Evolutionary conservation across 2,797 vertebrate species (phyloP).

Genomic region (Smutsia temminckii): DNA sequence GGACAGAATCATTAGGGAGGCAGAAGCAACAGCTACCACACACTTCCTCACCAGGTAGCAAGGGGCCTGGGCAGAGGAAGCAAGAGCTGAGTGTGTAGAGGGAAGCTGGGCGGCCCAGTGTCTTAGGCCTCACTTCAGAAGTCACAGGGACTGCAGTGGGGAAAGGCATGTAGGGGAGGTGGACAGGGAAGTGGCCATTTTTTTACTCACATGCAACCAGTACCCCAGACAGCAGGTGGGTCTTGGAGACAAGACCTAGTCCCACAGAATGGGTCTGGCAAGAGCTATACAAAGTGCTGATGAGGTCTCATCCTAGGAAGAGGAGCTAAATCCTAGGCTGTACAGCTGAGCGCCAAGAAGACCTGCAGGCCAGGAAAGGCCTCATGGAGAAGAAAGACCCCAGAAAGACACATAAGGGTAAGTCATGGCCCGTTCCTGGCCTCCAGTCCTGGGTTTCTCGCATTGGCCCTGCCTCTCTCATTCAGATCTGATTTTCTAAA

Average conservation of each 20-base stretch:
- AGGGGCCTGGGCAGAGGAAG: background rate
- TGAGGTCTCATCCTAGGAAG: background rate
- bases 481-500: constrained; percentile 14
- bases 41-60: background rate
- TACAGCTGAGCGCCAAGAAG: background rate
- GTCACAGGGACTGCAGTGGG: background rate
- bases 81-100: background rate
- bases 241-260: background rate
- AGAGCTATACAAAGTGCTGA: background rate
- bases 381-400: background rate
- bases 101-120: background rate
- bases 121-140: background rate
- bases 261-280: background rate
- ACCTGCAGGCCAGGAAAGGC: background rate
- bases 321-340: background rate
- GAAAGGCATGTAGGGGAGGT: background rate
- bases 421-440: background rate
- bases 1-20: background rate
- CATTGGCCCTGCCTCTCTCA: background rate
- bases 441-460: background rate
- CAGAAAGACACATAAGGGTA: background rate
- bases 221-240: background rate
- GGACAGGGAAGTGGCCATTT: background rate
- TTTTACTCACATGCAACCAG: background rate
- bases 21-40: background rate